Evolutionary conservation across 2,113 vertebrate species (phyloP), one percentile per base, ranked within the genome.

Genomic region (Hypocryptadius cinnamomeus): DNA sequence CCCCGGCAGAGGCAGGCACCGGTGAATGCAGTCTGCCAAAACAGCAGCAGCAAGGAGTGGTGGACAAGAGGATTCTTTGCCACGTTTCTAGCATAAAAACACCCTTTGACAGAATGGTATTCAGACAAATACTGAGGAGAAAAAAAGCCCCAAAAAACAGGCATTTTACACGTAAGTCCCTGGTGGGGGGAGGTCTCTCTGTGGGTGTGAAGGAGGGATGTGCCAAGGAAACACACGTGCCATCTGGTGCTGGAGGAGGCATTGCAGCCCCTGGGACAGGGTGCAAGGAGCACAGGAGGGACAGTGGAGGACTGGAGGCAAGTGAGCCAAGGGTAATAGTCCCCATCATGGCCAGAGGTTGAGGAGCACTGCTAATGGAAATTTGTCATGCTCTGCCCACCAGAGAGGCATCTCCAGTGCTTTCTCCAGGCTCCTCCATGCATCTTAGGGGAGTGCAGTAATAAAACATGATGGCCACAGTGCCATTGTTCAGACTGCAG

Each of bases 131-230:
- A 22, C 15, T 37, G 22, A 15, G 10, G 8, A 19, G 9, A 2
- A 15, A 18, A 39, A 9, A 27, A 5, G 5, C 22, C 31, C 7
- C 8, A 60, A 37, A 6, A 12, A 18, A 25, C 18, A 42, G 14
- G 53, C 7, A 5, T 28, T 18, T 74, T 59, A 35, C 1, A 0
- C 0, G 0, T 8, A 7, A 9, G 39, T 86, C 45, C 8, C 10
- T 28, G 19, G 1, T 8, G 8, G 11, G 15, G 33, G 8, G 15
- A 68, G 22, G 15, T 44, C 14, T 69, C 5, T 61, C 45, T 56
- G 20, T 74, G 44, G 39, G 8, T 25, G 3, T 16, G 40, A 54
- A 30, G 50, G 8, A 51, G 50, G 27, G 30, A 39, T 23, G 15
- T n/a, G 45, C 27, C 31, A 19, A 30, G 54, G 47, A 65, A 79